Evolutionary conservation across 1,140 invertebrate genomes (phyloP).

Genomic region (Colletes gigas): DNA sequence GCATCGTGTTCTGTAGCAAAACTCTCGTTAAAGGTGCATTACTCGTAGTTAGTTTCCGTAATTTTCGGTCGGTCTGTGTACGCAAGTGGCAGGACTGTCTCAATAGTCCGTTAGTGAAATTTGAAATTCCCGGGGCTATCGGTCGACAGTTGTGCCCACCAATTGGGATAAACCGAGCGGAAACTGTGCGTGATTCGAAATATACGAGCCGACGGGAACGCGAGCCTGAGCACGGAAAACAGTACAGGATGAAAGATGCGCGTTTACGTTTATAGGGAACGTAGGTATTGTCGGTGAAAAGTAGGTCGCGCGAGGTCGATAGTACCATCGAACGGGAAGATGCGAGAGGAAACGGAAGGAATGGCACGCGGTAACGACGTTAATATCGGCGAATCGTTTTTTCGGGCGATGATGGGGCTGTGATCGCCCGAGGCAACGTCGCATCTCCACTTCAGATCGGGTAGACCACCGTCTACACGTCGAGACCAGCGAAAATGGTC

Average conservation of each 20-base stretch:
- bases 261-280: conserved; percentile 18
- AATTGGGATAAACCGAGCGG: conserved; percentile 7
- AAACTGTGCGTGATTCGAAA: conserved; percentile 11
- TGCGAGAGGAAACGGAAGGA: conserved; percentile 54
- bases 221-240: neutral
- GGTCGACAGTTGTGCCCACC: neutral
- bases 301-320: conserved; percentile 55
- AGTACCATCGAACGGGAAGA: conserved; percentile 51
- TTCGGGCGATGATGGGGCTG: conserved; percentile 46
- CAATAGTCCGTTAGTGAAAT: conserved; percentile 42
- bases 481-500: conserved; percentile 84
- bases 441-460: conserved; percentile 33
- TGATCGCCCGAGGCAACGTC: conserved; percentile 30
- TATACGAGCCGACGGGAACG: neutral
- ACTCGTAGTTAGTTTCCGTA: neutral
- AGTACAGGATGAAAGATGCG: conserved; percentile 12
- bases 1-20: neutral
- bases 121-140: conserved; percentile 6
- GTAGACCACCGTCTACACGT: conserved; percentile 44
- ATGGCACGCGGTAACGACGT: conserved; percentile 56
- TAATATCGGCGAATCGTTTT: conserved; percentile 49
- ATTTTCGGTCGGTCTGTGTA: conserved; percentile 7
- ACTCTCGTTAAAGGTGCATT: no score
- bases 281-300: conserved; percentile 45
- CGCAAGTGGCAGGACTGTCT: conserved; percentile 17